Percentiles rank a stretch among this genome's conserved stretches.
These are phyloP conservation scores for Oconnorella tubifera DNA, from an alignment of 2,888 invertebrate genomes.

Conservation along the genomic window DNA sequence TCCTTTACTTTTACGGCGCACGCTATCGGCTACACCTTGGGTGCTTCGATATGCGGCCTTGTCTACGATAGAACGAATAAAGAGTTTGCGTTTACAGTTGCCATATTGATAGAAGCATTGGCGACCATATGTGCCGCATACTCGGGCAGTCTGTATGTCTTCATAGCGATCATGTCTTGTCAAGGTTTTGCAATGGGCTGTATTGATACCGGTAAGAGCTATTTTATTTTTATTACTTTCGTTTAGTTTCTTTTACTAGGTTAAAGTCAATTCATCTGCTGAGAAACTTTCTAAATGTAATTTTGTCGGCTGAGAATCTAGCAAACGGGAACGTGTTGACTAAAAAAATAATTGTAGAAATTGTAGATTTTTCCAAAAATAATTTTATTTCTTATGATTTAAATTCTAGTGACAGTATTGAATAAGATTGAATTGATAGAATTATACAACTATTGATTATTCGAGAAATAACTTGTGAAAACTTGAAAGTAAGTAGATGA, in stretches of 20 bases:
- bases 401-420: too few species aligned
- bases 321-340: too few species aligned
- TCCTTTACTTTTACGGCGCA: constrained; percentile 8
- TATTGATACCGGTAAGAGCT: constrained; percentile 22
- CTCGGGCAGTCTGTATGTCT: constrained; percentile 8
- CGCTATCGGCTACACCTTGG: constrained; percentile 20
- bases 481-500: too few species aligned
- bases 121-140: constrained; percentile 7
- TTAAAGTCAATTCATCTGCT: too few species aligned
- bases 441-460: too few species aligned
- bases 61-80: constrained; percentile 19
- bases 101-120: neutral
- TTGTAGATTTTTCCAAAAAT: too few species aligned
- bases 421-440: too few species aligned
- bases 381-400: too few species aligned
- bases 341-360: too few species aligned
- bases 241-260: neutral
- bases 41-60: constrained; percentile 23
- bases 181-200: constrained; percentile 17
- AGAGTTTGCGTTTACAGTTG: constrained; percentile 17
- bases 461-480: too few species aligned
- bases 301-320: neutral
- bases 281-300: neutral
- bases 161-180: constrained; percentile 11
- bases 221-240: neutral